Base-by-base conservation (phyloP, 2,797 vertebrate genomes). In the Crypturellus tataupa region DNA sequence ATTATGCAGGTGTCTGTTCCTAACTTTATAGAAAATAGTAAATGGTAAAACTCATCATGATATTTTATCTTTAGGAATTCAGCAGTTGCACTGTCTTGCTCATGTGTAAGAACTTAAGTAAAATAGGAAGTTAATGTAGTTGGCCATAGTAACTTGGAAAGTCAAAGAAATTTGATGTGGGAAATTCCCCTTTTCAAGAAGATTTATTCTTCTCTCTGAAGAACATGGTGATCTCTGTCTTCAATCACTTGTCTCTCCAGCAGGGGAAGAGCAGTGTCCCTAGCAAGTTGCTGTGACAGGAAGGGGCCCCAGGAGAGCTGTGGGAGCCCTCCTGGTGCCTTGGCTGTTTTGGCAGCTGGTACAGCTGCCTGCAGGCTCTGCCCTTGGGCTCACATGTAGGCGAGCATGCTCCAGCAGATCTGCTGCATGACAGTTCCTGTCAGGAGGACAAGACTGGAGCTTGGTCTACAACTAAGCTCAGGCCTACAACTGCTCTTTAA, bases 161-260 rank as follows among this genome's bases (percentile, higher is more conserved):
- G 60, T n/a, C 35, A 33, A 23, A 75, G 58, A 63, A 90, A 75
- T 68, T 13, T 59, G 21, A 55, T 85, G 58, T 70, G 17, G 53
- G 31, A 55, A 55, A 55, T 31, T 55, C 29, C 31, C 29, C 29
- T 55, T 31, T 55, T 55, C 17, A 55, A 10, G 53, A 55, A 55
- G 15, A 31, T 29, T 31, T 40, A 7, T 17, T 58, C 29, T 44
- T 39, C 14, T 70, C 31, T 70, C 2, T 77, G 29, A 87, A 63
- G 37, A 65, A n/a, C 20, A 4, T 42, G 68, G 46, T 24, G 69
- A 17, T 80, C 24, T 88, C 46, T 31, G 27, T 76, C 69, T 51
- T 80, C n/a, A 82, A 71, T 18, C 80, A 35, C 6, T 85, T 78
- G 9, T 70, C 81, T 87, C 60, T 91, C 56, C 56, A 94, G 76